Evolutionary conservation across 1,140 invertebrate genomes (phyloP).

Genomic region (Drosophila elegans): DNA sequence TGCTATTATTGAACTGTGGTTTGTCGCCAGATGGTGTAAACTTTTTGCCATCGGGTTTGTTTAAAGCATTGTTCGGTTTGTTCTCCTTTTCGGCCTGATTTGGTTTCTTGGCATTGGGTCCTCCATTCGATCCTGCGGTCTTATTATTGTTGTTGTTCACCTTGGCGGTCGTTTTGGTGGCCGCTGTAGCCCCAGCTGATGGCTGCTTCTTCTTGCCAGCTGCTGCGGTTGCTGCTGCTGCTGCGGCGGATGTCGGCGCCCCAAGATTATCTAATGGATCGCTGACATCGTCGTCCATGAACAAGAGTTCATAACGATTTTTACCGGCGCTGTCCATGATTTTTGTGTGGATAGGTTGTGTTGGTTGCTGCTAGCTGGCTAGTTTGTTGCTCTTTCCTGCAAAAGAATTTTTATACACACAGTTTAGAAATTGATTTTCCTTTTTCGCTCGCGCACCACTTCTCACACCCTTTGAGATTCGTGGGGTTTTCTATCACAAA

Average conservation of each 20-base stretch:
- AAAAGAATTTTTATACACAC: constrained; percentile 48
- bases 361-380: constrained; percentile 38
- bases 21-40: constrained; percentile 51
- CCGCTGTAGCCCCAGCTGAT: constrained; percentile 39
- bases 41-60: constrained; percentile 77
- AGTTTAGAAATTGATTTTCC: constrained; percentile 64
- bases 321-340: constrained; percentile 96
- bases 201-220: constrained; percentile 89
- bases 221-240: constrained; percentile 88
- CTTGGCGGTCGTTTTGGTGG: constrained; percentile 54
- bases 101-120: constrained; percentile 61
- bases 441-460: constrained; percentile 14
- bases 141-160: constrained; percentile 26
- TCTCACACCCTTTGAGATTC: constrained; percentile 30
- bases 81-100: constrained; percentile 93
- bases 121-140: constrained; percentile 18
- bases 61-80: constrained; percentile 87
- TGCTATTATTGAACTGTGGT: constrained; percentile 37
- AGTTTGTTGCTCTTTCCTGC: constrained; percentile 34
- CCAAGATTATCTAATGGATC: constrained; percentile 95
- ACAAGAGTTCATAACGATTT: constrained; percentile 96
- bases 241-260: constrained; percentile 86
- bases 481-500: constrained; percentile 11
- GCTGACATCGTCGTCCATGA: constrained; percentile 92
- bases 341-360: constrained; percentile 36